Conservation (phyloP, 2,797 vertebrate genomes). For the Eospalax fontanierii region DNA sequence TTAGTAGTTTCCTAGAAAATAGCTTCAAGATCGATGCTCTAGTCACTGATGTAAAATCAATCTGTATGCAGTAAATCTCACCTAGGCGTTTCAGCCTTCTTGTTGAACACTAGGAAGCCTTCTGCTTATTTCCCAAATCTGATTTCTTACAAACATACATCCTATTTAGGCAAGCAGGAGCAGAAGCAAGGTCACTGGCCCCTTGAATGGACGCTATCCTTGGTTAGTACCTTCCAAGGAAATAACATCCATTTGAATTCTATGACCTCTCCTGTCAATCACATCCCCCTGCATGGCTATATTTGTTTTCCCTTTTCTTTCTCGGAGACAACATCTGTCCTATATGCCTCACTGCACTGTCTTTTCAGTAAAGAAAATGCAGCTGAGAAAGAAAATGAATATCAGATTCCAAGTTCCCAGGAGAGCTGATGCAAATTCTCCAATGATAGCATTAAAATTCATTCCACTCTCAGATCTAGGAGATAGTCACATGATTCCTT, state of each 20-base stretch:
- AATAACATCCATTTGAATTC: not conserved
- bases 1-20: conserved; percentile 59
- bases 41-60: conserved; percentile 58
- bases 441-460: conserved; percentile 52
- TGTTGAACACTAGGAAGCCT: not conserved
- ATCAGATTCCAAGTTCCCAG: conserved; percentile 79
- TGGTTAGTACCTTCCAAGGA: not conserved
- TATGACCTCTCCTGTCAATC: not conserved
- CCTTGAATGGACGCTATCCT: not conserved
- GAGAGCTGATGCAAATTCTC: conserved; percentile 77
- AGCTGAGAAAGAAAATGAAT: conserved; percentile 71
- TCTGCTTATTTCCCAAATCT: conserved; percentile 29
- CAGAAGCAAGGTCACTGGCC: not conserved
- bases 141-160: conserved; percentile 50
- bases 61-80: not conserved
- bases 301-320: conserved; percentile 65
- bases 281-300: not conserved
- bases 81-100: not conserved
- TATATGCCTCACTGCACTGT: conserved; percentile 71
- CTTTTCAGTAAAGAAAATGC: conserved; percentile 62
- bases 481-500: not conserved
- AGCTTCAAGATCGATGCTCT: conserved; percentile 52
- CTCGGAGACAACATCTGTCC: conserved; percentile 74
- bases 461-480: not conserved
- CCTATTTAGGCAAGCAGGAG: not conserved